Evolutionary conservation across 1,140 invertebrate species (phyloP).

Genomic region (Babylonia areolata): DNA sequence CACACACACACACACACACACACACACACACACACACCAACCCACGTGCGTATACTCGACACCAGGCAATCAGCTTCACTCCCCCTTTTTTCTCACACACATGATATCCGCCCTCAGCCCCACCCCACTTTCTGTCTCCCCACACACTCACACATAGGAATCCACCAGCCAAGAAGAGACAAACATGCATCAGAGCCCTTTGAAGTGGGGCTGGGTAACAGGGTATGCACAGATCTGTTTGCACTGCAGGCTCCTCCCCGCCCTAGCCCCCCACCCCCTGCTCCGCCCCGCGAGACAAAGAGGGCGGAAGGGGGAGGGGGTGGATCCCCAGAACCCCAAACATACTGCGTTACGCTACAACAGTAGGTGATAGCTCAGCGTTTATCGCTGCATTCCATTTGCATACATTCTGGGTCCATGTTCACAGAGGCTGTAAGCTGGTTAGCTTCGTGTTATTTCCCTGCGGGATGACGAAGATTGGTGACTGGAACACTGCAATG

Average conservation of each 20-base stretch:
- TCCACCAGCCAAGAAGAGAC: no score
- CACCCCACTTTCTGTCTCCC: no score
- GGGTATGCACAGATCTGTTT: constrained; percentile 8
- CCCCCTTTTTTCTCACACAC: no score
- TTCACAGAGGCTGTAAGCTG: no score
- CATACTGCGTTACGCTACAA: constrained; percentile 13
- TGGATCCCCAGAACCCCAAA: background rate
- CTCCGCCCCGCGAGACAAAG: background rate
- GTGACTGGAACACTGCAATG: no score
- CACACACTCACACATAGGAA: no score
- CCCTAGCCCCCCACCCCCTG: no score
- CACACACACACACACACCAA: background rate
- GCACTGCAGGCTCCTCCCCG: background rate
- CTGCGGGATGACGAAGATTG: no score
- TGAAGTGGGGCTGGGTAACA: constrained; percentile 23
- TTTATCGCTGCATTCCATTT: constrained; percentile 30
- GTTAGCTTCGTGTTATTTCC: no score
- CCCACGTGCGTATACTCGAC: background rate
- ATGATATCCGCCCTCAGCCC: no score
- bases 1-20: background rate
- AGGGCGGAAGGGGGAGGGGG: no score
- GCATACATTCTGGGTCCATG: background rate
- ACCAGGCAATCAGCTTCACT: no score
- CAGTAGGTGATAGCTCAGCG: background rate
- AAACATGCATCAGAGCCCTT: background rate